Evolutionary conservation across 1,140 invertebrate genomes (phyloP).

Genomic region (Samia ricini): DNA sequence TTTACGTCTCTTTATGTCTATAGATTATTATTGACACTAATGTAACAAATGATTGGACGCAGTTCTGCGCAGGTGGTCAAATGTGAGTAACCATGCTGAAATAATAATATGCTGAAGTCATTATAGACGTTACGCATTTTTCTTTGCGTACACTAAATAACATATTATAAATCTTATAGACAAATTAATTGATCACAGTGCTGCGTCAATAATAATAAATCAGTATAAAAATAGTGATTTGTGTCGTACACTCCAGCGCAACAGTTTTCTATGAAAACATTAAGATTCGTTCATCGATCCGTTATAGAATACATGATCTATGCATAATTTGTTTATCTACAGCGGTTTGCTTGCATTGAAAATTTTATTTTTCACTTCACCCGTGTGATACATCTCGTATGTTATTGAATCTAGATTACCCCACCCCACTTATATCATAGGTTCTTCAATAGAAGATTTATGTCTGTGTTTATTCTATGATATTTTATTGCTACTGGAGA

Average conservation of each 20-base stretch:
- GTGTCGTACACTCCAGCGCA: neutral
- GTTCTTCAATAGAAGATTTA: neutral
- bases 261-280: constrained; percentile 6
- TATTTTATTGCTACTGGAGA: neutral
- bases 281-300: constrained; percentile 4
- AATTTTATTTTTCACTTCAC: constrained; percentile 23
- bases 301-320: constrained; percentile 11
- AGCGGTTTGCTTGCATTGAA: constrained; percentile 26
- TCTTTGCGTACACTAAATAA: neutral
- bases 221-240: neutral
- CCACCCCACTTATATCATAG: neutral
- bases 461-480: neutral
- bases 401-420: neutral
- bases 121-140: neutral
- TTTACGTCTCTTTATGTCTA: too few species aligned
- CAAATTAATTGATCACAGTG: neutral
- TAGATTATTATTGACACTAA: too few species aligned
- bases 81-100: neutral
- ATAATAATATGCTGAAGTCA: neutral
- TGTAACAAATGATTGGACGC: too few species aligned
- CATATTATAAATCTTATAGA: neutral
- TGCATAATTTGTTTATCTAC: constrained; percentile 16
- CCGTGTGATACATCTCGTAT: neutral
- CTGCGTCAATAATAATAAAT: neutral
- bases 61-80: neutral